Conservation (phyloP, 2,888 invertebrate species). For the Philonicus albiceps region DNA sequence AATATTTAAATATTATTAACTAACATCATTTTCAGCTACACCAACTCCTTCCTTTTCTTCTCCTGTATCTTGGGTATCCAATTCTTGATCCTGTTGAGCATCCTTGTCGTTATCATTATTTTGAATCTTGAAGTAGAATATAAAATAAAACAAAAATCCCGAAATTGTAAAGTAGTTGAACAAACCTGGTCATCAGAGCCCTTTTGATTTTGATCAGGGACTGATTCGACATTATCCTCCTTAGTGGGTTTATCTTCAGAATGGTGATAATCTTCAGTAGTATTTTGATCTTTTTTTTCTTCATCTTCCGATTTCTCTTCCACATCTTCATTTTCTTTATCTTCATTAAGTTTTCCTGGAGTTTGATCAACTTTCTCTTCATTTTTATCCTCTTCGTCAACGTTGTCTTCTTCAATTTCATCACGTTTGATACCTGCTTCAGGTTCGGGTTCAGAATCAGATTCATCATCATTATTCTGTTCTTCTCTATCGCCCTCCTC, state of each 20-base stretch:
- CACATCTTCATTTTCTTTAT: conserved; percentile 61
- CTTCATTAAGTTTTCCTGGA: conserved; percentile 68
- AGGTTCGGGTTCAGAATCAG: conserved; percentile 62
- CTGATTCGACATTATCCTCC: conserved; percentile 61
- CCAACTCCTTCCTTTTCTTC: conserved; percentile 73
- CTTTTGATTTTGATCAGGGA: conserved; percentile 48
- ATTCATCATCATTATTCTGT: conserved; percentile 67
- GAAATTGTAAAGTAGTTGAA: not conserved
- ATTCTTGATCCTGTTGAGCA: conserved; percentile 63
- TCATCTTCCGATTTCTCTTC: conserved; percentile 57
- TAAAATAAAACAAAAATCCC: not conserved
- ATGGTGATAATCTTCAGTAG: conserved; percentile 56
- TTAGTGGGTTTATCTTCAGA: conserved; percentile 60
- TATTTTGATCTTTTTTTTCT: conserved; percentile 59
- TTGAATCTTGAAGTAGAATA: conserved; percentile 48
- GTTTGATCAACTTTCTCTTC: conserved; percentile 70
- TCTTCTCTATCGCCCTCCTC: conserved; percentile 65
- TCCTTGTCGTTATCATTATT: conserved; percentile 60
- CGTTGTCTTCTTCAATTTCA: conserved; percentile 55
- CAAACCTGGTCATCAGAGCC: conserved; percentile 60
- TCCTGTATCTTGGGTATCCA: conserved; percentile 66
- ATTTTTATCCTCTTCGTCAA: conserved; percentile 54
- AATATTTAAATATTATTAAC: conserved; percentile 50
- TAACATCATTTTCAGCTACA: conserved; percentile 77
- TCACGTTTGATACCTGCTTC: conserved; percentile 62